Evolutionary conservation across 2,113 vertebrate genomes (phyloP).

Genomic region (Rhea americana): DNA sequence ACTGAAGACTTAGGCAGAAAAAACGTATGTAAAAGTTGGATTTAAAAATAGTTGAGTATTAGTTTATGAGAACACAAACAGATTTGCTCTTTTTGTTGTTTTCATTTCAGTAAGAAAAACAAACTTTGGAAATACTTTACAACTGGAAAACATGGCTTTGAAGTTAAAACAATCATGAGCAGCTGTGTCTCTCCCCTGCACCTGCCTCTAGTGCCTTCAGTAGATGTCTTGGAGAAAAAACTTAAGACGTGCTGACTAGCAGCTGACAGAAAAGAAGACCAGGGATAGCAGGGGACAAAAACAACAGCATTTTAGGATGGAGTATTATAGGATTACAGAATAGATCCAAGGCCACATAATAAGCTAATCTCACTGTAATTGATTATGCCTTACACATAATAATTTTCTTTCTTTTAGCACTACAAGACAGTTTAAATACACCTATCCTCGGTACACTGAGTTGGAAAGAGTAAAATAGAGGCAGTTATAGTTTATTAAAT

Average conservation of each 20-base stretch:
- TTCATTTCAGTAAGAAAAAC: slow-evolving; percentile 5
- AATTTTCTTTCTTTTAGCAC: slow-evolving; percentile 8
- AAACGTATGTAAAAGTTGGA: neutral
- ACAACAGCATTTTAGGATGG: neutral
- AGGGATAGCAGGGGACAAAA: neutral
- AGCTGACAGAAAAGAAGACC: neutral
- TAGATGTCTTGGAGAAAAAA: neutral
- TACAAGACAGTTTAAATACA: neutral
- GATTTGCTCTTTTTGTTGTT: neutral
- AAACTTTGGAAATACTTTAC: slow-evolving; percentile 23
- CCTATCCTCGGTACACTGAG: neutral
- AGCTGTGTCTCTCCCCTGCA: neutral
- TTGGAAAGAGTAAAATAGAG: neutral
- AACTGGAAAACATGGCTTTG: neutral
- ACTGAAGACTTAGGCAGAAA: neutral
- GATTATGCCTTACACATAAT: neutral
- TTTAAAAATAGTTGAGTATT: neutral
- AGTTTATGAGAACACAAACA: neutral
- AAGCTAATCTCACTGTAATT: neutral
- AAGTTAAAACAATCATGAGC: neutral
- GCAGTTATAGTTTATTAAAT: neutral
- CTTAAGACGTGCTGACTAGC: neutral
- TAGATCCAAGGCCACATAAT: neutral
- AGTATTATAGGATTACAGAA: neutral
- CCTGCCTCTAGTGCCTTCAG: neutral